These are phyloP conservation scores for Upupa epops DNA, from an alignment of 2,113 vertebrate species.

Conservation along the genomic window DNA sequence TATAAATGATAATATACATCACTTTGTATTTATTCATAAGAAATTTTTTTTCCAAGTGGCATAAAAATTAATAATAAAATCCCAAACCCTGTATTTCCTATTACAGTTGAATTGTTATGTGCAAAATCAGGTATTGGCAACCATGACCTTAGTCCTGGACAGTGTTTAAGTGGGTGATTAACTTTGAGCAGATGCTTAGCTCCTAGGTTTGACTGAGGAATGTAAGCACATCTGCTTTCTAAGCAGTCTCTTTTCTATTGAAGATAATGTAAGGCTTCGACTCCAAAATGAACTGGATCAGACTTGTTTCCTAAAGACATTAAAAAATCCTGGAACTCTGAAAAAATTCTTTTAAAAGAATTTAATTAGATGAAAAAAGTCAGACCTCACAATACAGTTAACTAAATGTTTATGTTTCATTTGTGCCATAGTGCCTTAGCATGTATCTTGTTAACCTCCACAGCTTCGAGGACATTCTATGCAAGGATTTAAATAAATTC, in stretches of 20 bases:
- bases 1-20: not conserved
- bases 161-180: conserved; percentile 37
- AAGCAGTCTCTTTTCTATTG: conserved; percentile 35
- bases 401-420: not conserved
- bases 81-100: conserved; percentile 6
- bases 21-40: not conserved
- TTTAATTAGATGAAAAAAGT: not conserved
- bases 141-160: conserved; percentile 49
- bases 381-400: not conserved
- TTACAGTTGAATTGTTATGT: conserved; percentile 47
- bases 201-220: conserved; percentile 59
- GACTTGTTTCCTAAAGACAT: conserved; percentile 6
- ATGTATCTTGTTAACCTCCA: not conserved
- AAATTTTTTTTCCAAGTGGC: not conserved
- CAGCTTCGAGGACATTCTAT: not conserved
- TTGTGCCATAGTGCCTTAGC: not conserved
- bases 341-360: not conserved
- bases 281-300: not conserved
- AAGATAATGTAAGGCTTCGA: conserved; percentile 23
- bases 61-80: not conserved
- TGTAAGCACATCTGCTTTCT: conserved; percentile 58
- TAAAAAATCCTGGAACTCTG: not conserved
- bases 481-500: not conserved
- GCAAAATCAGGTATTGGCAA: conserved; percentile 57
- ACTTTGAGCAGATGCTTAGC: conserved; percentile 53